Evolutionary conservation across 2,888 invertebrate genomes (phyloP), one percentile per base, ranked within the genome.

Genomic region (Cyaniris semiargus): DNA sequence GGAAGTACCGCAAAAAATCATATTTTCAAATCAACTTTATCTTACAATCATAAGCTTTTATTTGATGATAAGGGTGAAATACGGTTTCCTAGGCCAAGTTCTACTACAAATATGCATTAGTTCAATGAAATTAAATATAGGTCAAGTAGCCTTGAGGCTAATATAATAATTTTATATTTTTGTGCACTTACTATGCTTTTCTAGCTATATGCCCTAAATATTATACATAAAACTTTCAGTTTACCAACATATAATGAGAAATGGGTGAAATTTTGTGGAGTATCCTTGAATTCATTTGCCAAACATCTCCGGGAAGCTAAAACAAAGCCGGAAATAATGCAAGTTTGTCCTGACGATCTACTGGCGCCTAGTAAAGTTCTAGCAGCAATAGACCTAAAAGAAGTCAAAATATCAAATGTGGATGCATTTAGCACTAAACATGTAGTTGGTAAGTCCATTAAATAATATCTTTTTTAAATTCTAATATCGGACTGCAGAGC

Each of bases 241-340:
- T 87, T 96, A 1, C 96, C 97, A n/a, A 89, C 92, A 10, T 90
- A 96, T 78, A 96, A 95, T 83, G 94, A 96, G 13, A 96, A 96
- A 86, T 99, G 98, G 98, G 92, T 96, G 31, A 88, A 97, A 84
- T 95, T 98, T n/a, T 91, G 95, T 88, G 98, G 98, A 6, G 96
- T 98, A 44, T 95, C 96, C 81, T 97, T 99, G 97, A 94, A 93
- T 58, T 86, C 90, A 75, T 95, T 97, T 84, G 95, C 95, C 0
- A 89, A 93, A 79, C 94, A 95, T 80, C 94, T 98, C 31, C 93
- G 97, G 34, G 85, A 90, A 76, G 92, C 93, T 79, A 96, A 96
- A 85, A 91, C 94, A 1, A 90, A 92, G 21, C 97, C 97, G 5
- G 96, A 96, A 86, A 95, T 97, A 72, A 90, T 95, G 80, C 84